Percentiles rank a stretch among this genome's conserved stretches.
These are phyloP conservation scores for Pantherophis guttatus DNA, from an alignment of 2,113 vertebrate species.

Conservation along the genomic window DNA sequence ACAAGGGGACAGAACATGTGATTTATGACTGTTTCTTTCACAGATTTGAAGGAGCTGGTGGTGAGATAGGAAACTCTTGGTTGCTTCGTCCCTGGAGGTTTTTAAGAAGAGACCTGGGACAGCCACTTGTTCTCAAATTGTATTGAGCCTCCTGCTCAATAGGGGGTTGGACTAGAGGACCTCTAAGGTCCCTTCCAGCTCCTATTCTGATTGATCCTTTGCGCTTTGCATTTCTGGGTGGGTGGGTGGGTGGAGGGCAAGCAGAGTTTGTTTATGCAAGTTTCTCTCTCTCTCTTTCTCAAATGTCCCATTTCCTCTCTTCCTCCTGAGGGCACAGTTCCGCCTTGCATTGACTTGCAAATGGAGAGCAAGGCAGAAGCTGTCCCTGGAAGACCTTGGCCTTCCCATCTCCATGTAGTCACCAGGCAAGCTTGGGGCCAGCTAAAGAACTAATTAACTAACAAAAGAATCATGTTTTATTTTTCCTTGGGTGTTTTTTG, in stretches of 20 bases:
- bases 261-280: not conserved
- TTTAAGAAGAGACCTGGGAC: no score
- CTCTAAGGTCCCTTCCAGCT: not conserved
- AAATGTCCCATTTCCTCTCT: not conserved
- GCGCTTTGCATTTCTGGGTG: not conserved
- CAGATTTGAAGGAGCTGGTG: no score
- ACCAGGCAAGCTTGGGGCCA: not conserved
- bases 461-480: not conserved
- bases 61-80: no score
- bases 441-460: not conserved
- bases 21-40: no score
- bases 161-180: not conserved
- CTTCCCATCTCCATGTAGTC: not conserved
- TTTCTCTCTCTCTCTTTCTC: not conserved
- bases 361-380: not conserved
- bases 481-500: not conserved
- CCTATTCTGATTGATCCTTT: not conserved
- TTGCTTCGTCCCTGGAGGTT: no score
- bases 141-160: not conserved
- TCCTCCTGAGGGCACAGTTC: no score
- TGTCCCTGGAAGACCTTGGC: not conserved
- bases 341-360: conserved; percentile 3
- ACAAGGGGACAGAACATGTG: no score
- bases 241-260: no score
- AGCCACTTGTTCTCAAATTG: not conserved